Evolutionary conservation across 2,888 invertebrate genomes (phyloP).

Genomic region (Sinotaia quadrata): DNA sequence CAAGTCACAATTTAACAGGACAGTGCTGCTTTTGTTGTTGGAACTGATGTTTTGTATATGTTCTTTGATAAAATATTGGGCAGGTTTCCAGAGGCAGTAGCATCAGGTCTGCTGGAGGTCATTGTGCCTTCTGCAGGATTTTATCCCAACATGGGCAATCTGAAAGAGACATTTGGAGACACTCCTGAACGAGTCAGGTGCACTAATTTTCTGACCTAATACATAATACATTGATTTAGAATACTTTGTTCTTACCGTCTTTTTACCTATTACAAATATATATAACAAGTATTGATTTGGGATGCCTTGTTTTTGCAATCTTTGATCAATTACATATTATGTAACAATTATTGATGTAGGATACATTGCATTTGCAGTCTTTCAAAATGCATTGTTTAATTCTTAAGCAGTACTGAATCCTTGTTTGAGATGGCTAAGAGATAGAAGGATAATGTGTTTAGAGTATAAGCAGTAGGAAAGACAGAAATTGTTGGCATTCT

Average conservation of each 20-base stretch:
- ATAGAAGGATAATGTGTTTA: too few species aligned
- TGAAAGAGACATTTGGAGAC: conserved; percentile 88
- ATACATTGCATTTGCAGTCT: too few species aligned
- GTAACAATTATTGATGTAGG: too few species aligned
- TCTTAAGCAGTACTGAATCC: too few species aligned
- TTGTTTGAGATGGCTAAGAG: too few species aligned
- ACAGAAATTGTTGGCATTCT: too few species aligned
- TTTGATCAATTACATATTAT: not conserved
- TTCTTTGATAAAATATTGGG: too few species aligned
- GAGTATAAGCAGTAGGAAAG: too few species aligned
- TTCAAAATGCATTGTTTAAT: too few species aligned
- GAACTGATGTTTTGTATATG: too few species aligned
- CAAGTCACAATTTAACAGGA: too few species aligned
- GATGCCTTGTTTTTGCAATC: not conserved
- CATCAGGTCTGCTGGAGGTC: conserved; percentile 88
- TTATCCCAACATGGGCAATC: conserved; percentile 87
- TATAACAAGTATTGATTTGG: not conserved
- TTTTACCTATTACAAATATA: not conserved
- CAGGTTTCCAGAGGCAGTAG: conserved; percentile 84
- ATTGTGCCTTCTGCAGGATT: conserved; percentile 87
- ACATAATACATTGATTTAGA: not conserved
- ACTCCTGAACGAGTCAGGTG: conserved; percentile 80
- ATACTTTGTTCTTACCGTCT: not conserved
- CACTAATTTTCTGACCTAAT: conserved; percentile 30
- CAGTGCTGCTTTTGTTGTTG: too few species aligned